phyloP scores from a whole-genome alignment of 92 coral and sea anemone species.

The Epizoanthus illoricatus region DNA sequence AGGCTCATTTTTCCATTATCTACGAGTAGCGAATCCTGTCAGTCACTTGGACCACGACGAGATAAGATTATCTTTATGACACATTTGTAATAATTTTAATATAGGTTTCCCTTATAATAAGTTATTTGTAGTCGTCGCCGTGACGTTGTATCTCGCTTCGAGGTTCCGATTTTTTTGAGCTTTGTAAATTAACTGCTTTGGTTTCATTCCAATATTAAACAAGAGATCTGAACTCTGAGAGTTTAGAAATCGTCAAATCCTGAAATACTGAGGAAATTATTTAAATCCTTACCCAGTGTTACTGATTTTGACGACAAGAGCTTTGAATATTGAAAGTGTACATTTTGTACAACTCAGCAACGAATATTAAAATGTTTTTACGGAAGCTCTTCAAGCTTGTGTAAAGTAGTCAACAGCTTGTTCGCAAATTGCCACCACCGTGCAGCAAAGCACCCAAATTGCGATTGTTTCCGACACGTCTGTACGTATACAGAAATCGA shows the following conservation, averaged over 20 bases:
- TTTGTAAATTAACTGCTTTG: background rate
- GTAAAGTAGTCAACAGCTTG: too few species aligned
- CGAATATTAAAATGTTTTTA: too few species aligned
- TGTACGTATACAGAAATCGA: too few species aligned
- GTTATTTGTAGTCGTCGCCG: slow-evolving; percentile 6
- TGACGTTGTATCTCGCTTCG: background rate
- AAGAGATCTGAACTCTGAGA: background rate
- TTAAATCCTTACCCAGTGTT: background rate
- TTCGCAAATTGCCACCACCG: too few species aligned
- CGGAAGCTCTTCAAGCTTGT: too few species aligned
- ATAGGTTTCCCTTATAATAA: background rate
- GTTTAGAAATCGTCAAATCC: background rate
- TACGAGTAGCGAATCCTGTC: background rate
- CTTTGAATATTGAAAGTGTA: too few species aligned
- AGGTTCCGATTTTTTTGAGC: background rate
- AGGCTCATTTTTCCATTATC: background rate
- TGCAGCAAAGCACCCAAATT: too few species aligned
- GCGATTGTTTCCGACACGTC: too few species aligned
- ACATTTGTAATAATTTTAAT: slow-evolving; percentile 18
- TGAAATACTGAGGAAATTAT: background rate
- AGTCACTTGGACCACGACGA: background rate
- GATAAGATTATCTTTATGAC: slow-evolving; percentile 28
- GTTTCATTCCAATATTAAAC: background rate
- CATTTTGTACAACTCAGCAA: too few species aligned
- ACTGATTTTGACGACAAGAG: background rate